phyloP scores from a whole-genome alignment of 2,797 vertebrate species.

The Paedocypris micromegethes region DNA sequence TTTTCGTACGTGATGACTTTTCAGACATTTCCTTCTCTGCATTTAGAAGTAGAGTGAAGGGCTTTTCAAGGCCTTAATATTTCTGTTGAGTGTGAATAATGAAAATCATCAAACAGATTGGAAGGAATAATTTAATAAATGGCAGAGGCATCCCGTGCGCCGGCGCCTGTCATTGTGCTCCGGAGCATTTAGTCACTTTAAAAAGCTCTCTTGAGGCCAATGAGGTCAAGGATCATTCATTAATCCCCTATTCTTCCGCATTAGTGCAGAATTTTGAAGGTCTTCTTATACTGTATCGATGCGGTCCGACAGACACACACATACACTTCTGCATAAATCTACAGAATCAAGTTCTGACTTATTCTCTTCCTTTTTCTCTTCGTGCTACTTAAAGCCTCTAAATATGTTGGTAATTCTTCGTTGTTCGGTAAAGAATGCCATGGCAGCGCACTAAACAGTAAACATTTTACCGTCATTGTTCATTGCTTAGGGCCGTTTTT shows the following conservation, averaged over 20 bases:
- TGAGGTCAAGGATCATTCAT: conserved; percentile 56
- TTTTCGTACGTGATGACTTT: conserved; percentile 25
- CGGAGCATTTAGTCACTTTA: conserved; percentile 52
- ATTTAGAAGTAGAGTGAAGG: conserved; percentile 47
- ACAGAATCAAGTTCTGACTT: conserved; percentile 12
- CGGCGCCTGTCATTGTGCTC: conserved; percentile 53
- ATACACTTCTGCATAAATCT: not conserved
- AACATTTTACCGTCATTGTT: conserved; percentile 29
- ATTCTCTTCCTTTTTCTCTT: conserved; percentile 20
- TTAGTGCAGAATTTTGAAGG: conserved; percentile 54
- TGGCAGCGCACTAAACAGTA: conserved; percentile 35
- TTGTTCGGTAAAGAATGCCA: conserved; percentile 26
- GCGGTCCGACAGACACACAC: conserved; percentile 10
- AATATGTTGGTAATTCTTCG: conserved; percentile 24
- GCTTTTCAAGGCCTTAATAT: conserved; percentile 54
- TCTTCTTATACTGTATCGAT: conserved; percentile 46
- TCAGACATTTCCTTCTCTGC: conserved; percentile 31
- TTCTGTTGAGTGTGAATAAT: conserved; percentile 49
- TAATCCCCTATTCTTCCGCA: conserved; percentile 59
- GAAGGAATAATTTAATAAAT: conserved; percentile 53
- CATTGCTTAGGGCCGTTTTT: not conserved
- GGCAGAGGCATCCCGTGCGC: conserved; percentile 28
- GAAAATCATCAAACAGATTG: conserved; percentile 50
- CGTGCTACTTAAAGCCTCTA: conserved; percentile 30
- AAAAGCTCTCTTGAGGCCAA: conserved; percentile 53